phyloP scores from a whole-genome alignment of 2,888 invertebrate species.

The Ligdia adustata region DNA sequence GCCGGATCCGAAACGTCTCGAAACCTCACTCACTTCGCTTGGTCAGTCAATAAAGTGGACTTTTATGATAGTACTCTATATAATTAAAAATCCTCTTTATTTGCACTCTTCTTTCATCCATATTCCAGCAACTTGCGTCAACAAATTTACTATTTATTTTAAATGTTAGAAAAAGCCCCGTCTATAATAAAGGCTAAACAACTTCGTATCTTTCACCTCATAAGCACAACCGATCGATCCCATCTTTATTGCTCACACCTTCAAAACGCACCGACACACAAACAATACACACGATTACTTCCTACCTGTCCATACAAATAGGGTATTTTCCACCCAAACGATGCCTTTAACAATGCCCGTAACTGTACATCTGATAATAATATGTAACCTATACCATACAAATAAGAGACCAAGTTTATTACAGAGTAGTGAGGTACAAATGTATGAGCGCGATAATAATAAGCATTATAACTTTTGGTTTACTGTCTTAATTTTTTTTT shows the following conservation, averaged over 20 bases:
- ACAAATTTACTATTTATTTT: too few species aligned
- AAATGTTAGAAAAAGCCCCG: too few species aligned
- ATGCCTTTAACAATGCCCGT: conserved; percentile 9
- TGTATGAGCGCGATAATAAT: too few species aligned
- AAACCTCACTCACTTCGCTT: too few species aligned
- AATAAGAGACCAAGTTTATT: background rate
- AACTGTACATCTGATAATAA: conserved; percentile 22
- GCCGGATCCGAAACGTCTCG: too few species aligned
- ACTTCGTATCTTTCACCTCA: conserved; percentile 2
- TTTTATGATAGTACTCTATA: too few species aligned
- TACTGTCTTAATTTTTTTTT: too few species aligned
- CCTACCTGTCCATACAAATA: conserved; percentile 18
- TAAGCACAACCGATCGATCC: background rate
- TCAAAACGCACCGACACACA: conserved; percentile 32
- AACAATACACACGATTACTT: conserved; percentile 20
- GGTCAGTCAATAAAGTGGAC: too few species aligned
- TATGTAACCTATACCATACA: conserved; percentile 9
- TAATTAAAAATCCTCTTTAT: too few species aligned
- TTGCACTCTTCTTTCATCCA: too few species aligned
- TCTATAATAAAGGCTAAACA: background rate
- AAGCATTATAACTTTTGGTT: too few species aligned
- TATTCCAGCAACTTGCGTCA: too few species aligned
- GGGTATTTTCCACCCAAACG: conserved; percentile 4
- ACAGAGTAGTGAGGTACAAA: background rate
- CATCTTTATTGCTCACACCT: conserved; percentile 12